phyloP scores from a whole-genome alignment of 1,140 invertebrate genomes.

The Platorchestia sp. region DNA sequence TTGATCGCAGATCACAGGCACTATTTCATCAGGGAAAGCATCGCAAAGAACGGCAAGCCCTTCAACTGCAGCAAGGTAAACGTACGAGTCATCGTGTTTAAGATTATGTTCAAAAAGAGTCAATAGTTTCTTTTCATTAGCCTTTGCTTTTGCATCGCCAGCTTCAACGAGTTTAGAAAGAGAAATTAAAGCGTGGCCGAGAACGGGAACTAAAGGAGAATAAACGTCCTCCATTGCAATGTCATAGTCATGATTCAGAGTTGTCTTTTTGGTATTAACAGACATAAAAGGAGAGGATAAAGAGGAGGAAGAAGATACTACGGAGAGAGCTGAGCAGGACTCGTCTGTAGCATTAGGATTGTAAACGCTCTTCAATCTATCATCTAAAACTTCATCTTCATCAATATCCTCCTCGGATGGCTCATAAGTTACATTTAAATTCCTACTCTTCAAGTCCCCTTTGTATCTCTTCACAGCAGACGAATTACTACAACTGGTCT shows the following conservation, averaged over 20 bases:
- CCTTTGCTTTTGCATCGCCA: slow-evolving; percentile 77
- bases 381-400: slow-evolving; percentile 31
- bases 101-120: slow-evolving; percentile 82
- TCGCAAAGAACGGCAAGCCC: slow-evolving; percentile 77
- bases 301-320: slow-evolving; percentile 13
- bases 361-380: slow-evolving; percentile 21
- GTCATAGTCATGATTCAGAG: slow-evolving; percentile 60
- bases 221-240: slow-evolving; percentile 78
- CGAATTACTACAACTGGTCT: neutral
- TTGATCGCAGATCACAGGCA: neutral
- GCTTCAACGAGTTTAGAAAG: slow-evolving; percentile 81
- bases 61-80: slow-evolving; percentile 85
- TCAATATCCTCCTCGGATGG: neutral
- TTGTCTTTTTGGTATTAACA: neutral
- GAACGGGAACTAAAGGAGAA: slow-evolving; percentile 82
- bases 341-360: slow-evolving; percentile 58
- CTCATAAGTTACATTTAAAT: neutral
- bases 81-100: slow-evolving; percentile 84
- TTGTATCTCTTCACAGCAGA: neutral
- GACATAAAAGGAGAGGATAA: neutral
- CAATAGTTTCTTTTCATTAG: slow-evolving; percentile 79
- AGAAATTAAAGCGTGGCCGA: slow-evolving; percentile 83
- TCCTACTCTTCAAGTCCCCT: neutral
- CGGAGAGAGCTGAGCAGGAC: neutral
- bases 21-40: slow-evolving; percentile 76